Percentiles rank a stretch among this genome's conserved stretches.
Conservation (phyloP, 2,797 vertebrate species). For the Periparus ater region DNA sequence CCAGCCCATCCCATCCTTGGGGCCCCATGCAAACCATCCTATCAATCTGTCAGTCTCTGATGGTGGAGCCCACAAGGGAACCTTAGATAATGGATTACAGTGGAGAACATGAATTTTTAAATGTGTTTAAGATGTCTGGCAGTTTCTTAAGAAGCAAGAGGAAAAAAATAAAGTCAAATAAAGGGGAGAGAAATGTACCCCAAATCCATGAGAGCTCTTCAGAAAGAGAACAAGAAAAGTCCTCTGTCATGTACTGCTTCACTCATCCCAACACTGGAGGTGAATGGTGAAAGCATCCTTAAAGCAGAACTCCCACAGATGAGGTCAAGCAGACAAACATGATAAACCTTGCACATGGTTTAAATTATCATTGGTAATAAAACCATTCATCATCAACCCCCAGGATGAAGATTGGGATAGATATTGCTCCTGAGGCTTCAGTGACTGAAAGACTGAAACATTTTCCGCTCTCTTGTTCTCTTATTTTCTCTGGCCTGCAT, state of each 20-base stretch:
- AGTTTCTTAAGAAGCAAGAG: not conserved
- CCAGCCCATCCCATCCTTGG: not conserved
- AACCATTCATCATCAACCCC: conserved; percentile 33
- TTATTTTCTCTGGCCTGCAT: not conserved
- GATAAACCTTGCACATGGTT: not conserved
- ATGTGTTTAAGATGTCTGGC: conserved; percentile 55
- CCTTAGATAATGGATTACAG: conserved; percentile 43
- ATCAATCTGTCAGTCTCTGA: conserved; percentile 29
- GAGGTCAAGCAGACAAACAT: not conserved
- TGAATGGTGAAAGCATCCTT: not conserved
- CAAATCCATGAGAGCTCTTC: not conserved
- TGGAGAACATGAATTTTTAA: conserved; percentile 13
- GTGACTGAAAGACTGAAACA: conserved; percentile 19
- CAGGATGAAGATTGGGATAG: not conserved
- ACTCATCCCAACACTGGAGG: not conserved
- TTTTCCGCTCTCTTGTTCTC: not conserved
- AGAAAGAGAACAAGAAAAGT: not conserved
- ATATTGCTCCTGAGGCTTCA: conserved; percentile 11
- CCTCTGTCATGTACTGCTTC: not conserved
- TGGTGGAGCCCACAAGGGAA: conserved; percentile 21
- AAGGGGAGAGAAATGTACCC: not conserved
- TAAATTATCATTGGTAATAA: conserved; percentile 28
- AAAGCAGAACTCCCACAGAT: not conserved
- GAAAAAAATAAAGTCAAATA: not conserved
- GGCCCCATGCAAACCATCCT: not conserved